Base-by-base conservation (phyloP, 2,113 vertebrate species). In the Dipodomys merriami region DNA sequence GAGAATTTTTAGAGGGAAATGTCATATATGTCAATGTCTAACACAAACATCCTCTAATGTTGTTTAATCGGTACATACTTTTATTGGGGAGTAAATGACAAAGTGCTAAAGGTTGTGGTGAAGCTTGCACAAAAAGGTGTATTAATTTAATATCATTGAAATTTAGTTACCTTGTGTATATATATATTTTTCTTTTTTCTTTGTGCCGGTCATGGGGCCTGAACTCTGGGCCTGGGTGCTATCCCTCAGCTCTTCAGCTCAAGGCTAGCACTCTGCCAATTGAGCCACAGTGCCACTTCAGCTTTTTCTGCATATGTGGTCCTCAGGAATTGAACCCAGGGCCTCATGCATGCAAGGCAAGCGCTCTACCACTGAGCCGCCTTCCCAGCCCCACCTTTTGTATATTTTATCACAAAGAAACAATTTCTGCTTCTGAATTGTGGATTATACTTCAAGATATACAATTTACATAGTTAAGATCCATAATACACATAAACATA, bases 371-470 rank as follows among this genome's bases (percentile, higher is more conserved):
- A 39, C 39, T 39, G 39, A 39, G 39, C 39, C 39, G 1, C 39
- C 39, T 39, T 39, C 39, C 39, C 39, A 39, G 39, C 39, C 39
- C 39, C 39, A 39, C 74, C 5, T 67, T 62, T 53, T 7, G 0
- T 5, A 30, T 87, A 33, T 81, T 72, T 83, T 83, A 90, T 29
- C 13, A 86, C 39, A 83, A 49, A 81, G n/a, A 62, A 46, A 71
- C 6, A 83, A 19, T 9, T 12, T 81, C 39, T 35, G 7, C 64
- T 71, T 88, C 89, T 82, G 85, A 68, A 93, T 68, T 77, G 13
- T 44, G 72, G 86, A 64, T 91, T 96, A 25, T 69, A 73, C 74
- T 69, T 93, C n/a, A 81, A 84, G 57, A 74, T 39, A 13, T 30
- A 64, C 79, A 80, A 71, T n/a, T 93, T 79, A 77, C 16, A 77